phyloP scores from a whole-genome alignment of 2,797 vertebrate genomes.

The Liparis tanakae region DNA sequence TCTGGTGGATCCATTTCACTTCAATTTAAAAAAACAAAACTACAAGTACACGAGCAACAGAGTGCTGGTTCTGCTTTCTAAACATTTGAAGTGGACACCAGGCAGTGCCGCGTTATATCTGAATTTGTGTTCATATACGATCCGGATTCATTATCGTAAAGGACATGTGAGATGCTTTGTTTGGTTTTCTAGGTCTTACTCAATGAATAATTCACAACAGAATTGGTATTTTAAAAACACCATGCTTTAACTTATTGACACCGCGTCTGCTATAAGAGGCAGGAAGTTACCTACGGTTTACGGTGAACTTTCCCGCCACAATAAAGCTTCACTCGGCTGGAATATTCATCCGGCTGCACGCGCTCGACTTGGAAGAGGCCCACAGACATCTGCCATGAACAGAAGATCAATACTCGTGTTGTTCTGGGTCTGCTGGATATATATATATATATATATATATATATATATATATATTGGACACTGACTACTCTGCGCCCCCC shows the following conservation, averaged over 20 bases:
- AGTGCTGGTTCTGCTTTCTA: slow-evolving; percentile 17
- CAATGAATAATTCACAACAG: slow-evolving; percentile 61
- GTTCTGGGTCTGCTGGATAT: not conserved
- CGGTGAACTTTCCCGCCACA: slow-evolving; percentile 20
- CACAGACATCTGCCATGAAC: too few species aligned
- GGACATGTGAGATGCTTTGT: slow-evolving; percentile 35
- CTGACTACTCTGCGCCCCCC: slow-evolving; percentile 12
- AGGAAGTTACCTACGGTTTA: slow-evolving; percentile 20
- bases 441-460: too few species aligned
- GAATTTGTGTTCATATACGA: slow-evolving; percentile 20
- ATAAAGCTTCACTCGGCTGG: slow-evolving; percentile 15
- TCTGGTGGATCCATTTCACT: slow-evolving; percentile 31
- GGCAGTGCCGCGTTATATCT: not conserved
- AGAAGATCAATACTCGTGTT: not conserved
- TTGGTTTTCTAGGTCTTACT: slow-evolving; percentile 20
- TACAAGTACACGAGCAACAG: not conserved
- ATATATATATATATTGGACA: too few species aligned
- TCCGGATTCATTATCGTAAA: slow-evolving; percentile 20
- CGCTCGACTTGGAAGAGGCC: not conserved
- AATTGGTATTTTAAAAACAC: slow-evolving; percentile 51
- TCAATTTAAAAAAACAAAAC: slow-evolving; percentile 30
- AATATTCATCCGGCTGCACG: slow-evolving; percentile 10
- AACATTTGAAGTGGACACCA: not conserved
- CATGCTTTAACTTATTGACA: slow-evolving; percentile 50
- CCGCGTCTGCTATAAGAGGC: slow-evolving; percentile 9